Base-by-base conservation (phyloP, 2,888 invertebrate genomes). In the Parnassius orleans region DNA sequence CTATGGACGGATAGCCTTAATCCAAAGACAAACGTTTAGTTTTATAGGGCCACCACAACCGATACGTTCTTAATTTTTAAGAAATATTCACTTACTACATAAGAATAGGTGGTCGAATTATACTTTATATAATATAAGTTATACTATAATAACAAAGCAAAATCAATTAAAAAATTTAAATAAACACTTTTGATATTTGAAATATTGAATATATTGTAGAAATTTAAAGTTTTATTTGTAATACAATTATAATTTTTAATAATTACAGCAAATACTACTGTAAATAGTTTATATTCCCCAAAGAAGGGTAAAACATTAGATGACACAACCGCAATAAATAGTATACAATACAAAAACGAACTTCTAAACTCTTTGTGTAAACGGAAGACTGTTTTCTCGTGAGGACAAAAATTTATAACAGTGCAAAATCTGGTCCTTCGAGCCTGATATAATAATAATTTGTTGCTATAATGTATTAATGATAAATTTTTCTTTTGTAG, bases 1-100 rank as follows among this genome's bases (percentile, higher is more conserved):
- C 61, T 61, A 78, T 77, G 84, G 84, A 84, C 85, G 84, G 83
- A 84, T 71, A 78, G 68, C 69, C 71, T 72, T 63, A 70, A 47
- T 70, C 71, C 57, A 68, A 66, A 60, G 59, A 60, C 56, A 63
- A 63, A 61, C 66, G 65, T 69, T 66, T 64, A 59, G 57, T 42
- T 61, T 72, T 68, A 57, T 43, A 75, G 78, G 80, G 77, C 77
- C 78, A 77, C 73, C 77, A 80, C 76, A 79, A 79, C 73, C 67
- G 63, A 63, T 56, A 48, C 59, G 63, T 24, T 57, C 61, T 62
- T 65, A 65, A 56, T 41, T 42, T 19, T 57, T 55, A 14, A 61
- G 44, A 58, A 19, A 58, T 9, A 52, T 46, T 46, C 46, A 53
- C 44, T 53, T 58, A 33, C n/a, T 44, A 14, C 43, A 11, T 51